Evolutionary conservation across 2,888 invertebrate species (phyloP).

Genomic region (Drosophila testacea): DNA sequence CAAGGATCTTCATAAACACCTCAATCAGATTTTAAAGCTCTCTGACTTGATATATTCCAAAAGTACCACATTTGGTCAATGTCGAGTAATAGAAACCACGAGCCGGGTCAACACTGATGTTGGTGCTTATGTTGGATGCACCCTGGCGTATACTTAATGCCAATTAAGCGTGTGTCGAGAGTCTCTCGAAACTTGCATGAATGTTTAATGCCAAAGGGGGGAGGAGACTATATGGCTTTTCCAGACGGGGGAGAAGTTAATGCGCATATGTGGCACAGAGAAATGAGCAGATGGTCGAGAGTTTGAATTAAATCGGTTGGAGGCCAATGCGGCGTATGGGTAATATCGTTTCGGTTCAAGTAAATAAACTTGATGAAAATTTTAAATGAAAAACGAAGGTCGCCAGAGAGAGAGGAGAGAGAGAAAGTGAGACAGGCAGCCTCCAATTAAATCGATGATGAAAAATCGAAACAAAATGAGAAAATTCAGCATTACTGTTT

Average conservation of each 20-base stretch:
- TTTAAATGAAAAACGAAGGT: slow-evolving; percentile 59
- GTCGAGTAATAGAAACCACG: neutral
- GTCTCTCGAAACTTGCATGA: slow-evolving; percentile 38
- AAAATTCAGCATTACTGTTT: slow-evolving; percentile 11
- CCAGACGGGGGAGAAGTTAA: neutral
- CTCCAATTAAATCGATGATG: slow-evolving; percentile 52
- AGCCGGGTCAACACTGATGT: neutral
- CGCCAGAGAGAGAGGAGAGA: slow-evolving; percentile 17
- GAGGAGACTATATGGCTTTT: neutral
- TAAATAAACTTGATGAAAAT: slow-evolving; percentile 71
- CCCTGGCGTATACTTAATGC: slow-evolving; percentile 63
- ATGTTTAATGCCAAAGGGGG: slow-evolving; percentile 32
- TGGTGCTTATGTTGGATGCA: slow-evolving; percentile 2
- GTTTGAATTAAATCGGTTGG: slow-evolving; percentile 22
- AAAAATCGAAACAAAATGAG: slow-evolving; percentile 40
- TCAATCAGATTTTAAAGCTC: neutral
- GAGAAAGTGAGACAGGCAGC: slow-evolving; percentile 11
- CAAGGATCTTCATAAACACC: neutral
- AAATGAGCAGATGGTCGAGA: slow-evolving; percentile 24
- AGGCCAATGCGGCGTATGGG: slow-evolving; percentile 56
- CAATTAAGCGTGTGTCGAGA: slow-evolving; percentile 58
- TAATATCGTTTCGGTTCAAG: slow-evolving; percentile 62
- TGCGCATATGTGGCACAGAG: neutral
- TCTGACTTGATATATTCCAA: neutral
- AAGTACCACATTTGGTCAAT: neutral